Evolutionary conservation across 2,888 invertebrate species (phyloP), one percentile per base, ranked within the genome.

Genomic region (Caenorhabditis imperialis): DNA sequence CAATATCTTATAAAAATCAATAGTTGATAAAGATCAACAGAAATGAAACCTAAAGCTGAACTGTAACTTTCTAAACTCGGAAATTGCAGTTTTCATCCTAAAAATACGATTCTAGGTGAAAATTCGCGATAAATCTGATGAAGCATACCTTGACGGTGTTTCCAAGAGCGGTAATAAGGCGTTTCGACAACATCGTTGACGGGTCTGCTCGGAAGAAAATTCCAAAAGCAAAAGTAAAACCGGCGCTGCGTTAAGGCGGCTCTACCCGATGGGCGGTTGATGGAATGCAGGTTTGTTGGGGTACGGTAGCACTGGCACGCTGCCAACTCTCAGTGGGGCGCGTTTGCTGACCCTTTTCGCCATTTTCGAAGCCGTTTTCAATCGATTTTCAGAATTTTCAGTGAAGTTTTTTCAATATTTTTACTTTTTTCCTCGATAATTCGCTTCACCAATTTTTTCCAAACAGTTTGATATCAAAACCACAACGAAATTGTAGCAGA

Each of bases 111-210:
- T 57, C 10, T 1, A 22, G 33, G 40, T 53, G 6, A 30, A 51
- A 47, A 16, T 30, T 27, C 1, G 18, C 16, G 53, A 12, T 5
- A 14, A 57, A 60, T 42, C 37, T 25, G n/a, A n/a, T 51, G 25
- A 63, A 70, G 45, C 47, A 23, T 63, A 84, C 84, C 84, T 84
- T 84, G 71, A 75, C 77, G 75, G 79, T 77, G 72, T 70, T 78
- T 47, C 77, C 77, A 57, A 83, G 77, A 58, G 79, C 75, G 61
- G 75, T 75, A 63, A 84, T 47, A 58, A 84, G 53, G 54, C 81
- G 80, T 75, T 82, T 84, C 65, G 85, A 81, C 71, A 85, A 79
- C 85, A 85, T 85, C 57, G 60, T 73, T 47, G 55, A 70, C 60
- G 60, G 69, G 60, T 77, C 67, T 69, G 73, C 73, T 69, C 57